Base-by-base conservation (phyloP, 2,113 vertebrate species). In the Holacanthus passer region DNA sequence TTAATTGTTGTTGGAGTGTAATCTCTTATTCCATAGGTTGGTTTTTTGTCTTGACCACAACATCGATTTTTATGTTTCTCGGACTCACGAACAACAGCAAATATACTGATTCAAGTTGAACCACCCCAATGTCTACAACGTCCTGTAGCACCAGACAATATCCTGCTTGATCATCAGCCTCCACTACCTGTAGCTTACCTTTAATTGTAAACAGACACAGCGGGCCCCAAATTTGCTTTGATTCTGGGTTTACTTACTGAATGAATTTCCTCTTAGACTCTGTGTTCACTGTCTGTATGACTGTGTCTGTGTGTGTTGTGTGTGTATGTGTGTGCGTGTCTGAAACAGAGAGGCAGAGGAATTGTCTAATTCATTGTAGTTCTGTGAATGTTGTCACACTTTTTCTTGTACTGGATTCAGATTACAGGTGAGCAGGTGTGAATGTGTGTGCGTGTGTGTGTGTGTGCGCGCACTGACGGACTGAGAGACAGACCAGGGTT, bases 401-500 rank as follows among this genome's bases (percentile, higher is more conserved):
- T 76, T 58, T 72, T 73, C 60, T 59, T 53, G 41, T 76, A 24
- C 22, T 62, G 50, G 27, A 62, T 71, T 87, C 41, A 60, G 65
- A 64, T 60, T 48, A 66, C 27, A 70, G 59, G 32, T 69, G 55
- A 63, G 43, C 20, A 45, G 43, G 43, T 45, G 43, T 45, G 43
- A 11, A 11, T 43, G 41, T 43, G 10, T 43, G 41, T 43, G 41
- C 3, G 41, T 41, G 24, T 60, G 74, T n/a, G 41, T 3, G 32
- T 62, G 62, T 41, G 62, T 39, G 73, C 29, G 27, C 0, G 55
- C 13, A 37, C 45, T 12, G 43, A 47, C 19, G 0, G 59, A 62
- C 12, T 75, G 81, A 41, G 47, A 84, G 78, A 88, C 79, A 77
- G 50, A 87, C 29, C 69, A 82, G 81, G 84, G 87, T 90, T 95